Conservation (phyloP, 2,888 invertebrate genomes). For the Phaonia tiefii region DNA sequence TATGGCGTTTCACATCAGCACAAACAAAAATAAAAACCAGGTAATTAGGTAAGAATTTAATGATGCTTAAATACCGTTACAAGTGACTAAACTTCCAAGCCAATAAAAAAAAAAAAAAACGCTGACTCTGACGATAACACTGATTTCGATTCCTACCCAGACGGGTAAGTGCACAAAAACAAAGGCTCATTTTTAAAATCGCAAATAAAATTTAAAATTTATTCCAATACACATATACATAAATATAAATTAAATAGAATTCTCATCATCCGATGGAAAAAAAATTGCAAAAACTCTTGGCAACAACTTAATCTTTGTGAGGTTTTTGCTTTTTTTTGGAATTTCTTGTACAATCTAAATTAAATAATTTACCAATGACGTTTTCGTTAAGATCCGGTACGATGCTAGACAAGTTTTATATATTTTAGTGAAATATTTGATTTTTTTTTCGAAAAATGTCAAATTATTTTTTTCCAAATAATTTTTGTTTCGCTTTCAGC, state of each 20-base stretch:
- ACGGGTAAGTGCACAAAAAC: too few species aligned
- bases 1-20: not conserved
- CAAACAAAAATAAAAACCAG: slow-evolving; percentile 7
- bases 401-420: slow-evolving; percentile 8
- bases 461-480: slow-evolving; percentile 9
- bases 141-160: not conserved
- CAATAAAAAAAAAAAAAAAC: slow-evolving; percentile 2
- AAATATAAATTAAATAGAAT: too few species aligned
- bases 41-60: slow-evolving; percentile 61
- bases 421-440: not conserved
- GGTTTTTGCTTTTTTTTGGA: not conserved
- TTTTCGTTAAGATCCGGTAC: slow-evolving; percentile 24
- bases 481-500: not conserved
- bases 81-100: slow-evolving; percentile 58
- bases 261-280: too few species aligned
- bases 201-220: too few species aligned
- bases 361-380: slow-evolving; percentile 14
- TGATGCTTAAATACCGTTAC: slow-evolving; percentile 61
- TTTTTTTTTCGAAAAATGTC: slow-evolving; percentile 27
- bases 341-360: slow-evolving; percentile 15
- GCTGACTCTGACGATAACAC: not conserved
- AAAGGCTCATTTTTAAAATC: too few species aligned
- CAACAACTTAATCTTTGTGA: slow-evolving; percentile 22
- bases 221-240: too few species aligned
- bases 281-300: not conserved